phyloP scores from a whole-genome alignment of 2,113 vertebrate species.

The Aldabrachelys gigantea region DNA sequence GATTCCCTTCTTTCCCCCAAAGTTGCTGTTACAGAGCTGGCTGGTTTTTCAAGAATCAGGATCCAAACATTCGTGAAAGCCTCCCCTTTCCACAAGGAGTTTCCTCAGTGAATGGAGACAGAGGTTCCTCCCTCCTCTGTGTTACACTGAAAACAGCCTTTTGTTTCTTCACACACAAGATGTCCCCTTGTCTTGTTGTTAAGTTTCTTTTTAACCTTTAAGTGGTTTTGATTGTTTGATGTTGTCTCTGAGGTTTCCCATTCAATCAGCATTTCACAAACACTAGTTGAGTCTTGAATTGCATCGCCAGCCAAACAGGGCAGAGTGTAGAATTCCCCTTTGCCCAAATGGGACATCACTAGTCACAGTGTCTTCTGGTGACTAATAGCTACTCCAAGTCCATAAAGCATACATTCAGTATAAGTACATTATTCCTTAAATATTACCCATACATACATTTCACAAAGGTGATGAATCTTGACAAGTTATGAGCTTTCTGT shows the following conservation, averaged over 20 bases:
- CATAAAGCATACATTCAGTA: neutral
- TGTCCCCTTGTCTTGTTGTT: neutral
- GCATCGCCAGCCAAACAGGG: neutral
- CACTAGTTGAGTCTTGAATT: too few species aligned
- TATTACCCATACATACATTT: neutral
- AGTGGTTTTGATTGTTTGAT: neutral
- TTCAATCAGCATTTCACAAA: neutral
- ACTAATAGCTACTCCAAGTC: neutral
- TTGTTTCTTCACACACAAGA: neutral
- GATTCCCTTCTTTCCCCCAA: neutral
- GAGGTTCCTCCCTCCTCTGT: neutral
- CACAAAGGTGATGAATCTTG: neutral
- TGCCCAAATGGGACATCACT: neutral
- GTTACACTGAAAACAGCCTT: neutral
- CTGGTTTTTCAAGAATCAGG: neutral
- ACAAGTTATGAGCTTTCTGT: neutral
- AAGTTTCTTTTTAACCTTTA: neutral
- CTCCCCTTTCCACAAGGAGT: neutral
- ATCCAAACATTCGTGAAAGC: neutral
- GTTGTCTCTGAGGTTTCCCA: neutral
- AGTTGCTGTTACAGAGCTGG: neutral
- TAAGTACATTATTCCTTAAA: neutral
- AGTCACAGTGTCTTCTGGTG: neutral
- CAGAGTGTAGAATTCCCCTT: neutral
- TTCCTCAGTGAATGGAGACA: neutral